Evolutionary conservation across 2,797 vertebrate species (phyloP), one percentile per base, ranked within the genome.

Genomic region (Emydoidea blandingii): DNA sequence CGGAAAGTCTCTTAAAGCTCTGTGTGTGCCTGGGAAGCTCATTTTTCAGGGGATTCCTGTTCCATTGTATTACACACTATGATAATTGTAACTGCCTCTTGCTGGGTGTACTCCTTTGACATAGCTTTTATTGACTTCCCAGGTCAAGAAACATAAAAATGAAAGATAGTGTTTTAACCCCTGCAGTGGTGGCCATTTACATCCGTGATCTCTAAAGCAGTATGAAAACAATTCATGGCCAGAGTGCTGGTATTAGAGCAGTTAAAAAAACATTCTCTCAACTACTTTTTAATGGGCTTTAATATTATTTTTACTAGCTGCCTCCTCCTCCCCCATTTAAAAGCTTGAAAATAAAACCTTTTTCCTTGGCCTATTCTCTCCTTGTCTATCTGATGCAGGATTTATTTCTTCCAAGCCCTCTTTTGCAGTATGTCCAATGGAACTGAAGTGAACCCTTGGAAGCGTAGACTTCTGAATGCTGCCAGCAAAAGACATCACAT

Each of bases 81-180:
- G 15, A n/a, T 85, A 72, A 27, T 62, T 27, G 85, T 89, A 92
- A 62, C 95, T 92, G 80, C 52, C 91, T 88, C 8, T 52, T 89
- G 54, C 54, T 74, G 49, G 74, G 84, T 79, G 31, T 94, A 86
- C 91, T 92, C 59, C 47, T 91, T 74, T 86, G 86, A 57, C 81
- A 79, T 12, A 12, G 82, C 78, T 93, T 95, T 76, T 95, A 49
- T 79, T 90, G 68, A 83, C 81, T 96, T 89, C 18, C 52, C 93
- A 59, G 79, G 79, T 86, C 92, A 93, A 90, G 74, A 93, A 85
- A 62, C 31, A 78, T 91, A 57, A 93, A 91, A 91, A 76, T 85
- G 29, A 91, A 94, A 85, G 44, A 87, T 3, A 44, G 23, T 1
- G 0, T 89, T 95, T 34, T 81, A 83, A 80, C 74, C 56, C 79